Percentiles rank a stretch among this genome's conserved stretches.
Conservation (phyloP, 2,797 vertebrate species). For the Capromys pilorides region DNA sequence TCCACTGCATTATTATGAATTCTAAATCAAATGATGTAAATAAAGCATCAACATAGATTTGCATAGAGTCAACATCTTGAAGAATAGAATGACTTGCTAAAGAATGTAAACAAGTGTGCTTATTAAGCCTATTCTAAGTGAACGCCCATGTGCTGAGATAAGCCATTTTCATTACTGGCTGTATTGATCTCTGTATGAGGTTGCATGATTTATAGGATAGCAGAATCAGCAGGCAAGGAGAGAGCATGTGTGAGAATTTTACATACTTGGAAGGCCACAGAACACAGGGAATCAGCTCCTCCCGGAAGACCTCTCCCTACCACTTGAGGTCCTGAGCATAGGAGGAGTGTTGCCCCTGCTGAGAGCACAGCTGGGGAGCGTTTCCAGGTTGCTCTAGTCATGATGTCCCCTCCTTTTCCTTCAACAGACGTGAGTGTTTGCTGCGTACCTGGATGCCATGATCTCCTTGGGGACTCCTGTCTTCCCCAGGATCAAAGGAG, state of each 20-base stretch:
- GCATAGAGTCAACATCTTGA: not conserved
- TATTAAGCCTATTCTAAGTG: constrained; percentile 41
- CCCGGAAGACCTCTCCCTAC: not conserved
- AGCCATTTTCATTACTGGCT: constrained; percentile 13
- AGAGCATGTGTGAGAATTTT: not conserved
- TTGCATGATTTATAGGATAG: not conserved
- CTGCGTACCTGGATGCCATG: not conserved
- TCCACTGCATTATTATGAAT: not conserved
- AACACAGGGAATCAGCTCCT: not conserved
- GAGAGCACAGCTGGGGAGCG: not conserved
- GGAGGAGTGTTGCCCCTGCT: constrained; percentile 17
- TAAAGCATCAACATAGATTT: not conserved
- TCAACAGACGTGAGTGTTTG: not conserved
- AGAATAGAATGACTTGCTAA: constrained; percentile 52
- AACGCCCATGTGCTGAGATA: not conserved
- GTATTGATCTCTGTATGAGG: not conserved
- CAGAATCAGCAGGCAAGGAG: not conserved
- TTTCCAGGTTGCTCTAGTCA: not conserved
- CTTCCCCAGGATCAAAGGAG: not conserved
- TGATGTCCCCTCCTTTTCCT: not conserved
- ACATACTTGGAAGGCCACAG: not conserved
- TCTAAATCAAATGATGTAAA: constrained; percentile 46
- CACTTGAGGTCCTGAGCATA: not conserved
- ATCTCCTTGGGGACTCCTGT: not conserved
- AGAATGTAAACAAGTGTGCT: constrained; percentile 16